Base-by-base conservation (phyloP, 2,113 vertebrate genomes). In the Fukomys damarensis region DNA sequence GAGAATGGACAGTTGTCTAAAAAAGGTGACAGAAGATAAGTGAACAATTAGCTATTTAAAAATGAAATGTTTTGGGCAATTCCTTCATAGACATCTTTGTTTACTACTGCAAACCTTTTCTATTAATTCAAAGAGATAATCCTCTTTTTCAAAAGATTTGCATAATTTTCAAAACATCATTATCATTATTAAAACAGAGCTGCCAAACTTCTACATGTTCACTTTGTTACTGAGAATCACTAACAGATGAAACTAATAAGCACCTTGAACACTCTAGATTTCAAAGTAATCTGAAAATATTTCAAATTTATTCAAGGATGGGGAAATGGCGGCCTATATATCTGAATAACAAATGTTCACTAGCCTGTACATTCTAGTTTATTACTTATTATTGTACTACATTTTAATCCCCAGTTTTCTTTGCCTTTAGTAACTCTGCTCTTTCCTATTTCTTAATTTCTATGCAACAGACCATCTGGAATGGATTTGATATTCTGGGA, bases 401-500 rank as follows among this genome's bases (percentile, higher is more conserved):
- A 77, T n/a, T 82, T 28, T 65, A 72, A 77, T 70, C 83, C 35
- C 28, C 13, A 38, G n/a, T 26, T 63, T n/a, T 20, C 81, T 91
- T 70, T 83, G 49, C 30, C 30, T 84, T 79, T 41, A 22, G 19
- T 72, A 58, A 28, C 43, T 88, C 54, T 89, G 2, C 35, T 89
- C 52, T 14, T 92, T 54, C 61, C 12, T 65, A 17, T 32, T 92
- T 68, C 70, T 61, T 35, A 65, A 76, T 52, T 61, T 63, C 43
- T 72, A 83, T 72, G 61, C n/a, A 94, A 61, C 2, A 80, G 61
- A 84, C 26, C 59, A 95, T 91, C 68, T 94, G 83, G 72, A 91
- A 79, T 17, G 86, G 46, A 96, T 95, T 66, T 80, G 86, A 90
- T 74, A 92, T 72, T 90, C 59, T 93, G 82, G 82, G 43, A 91